Conservation (phyloP, 2,113 vertebrate species). For the Ceuthmochares aereus region DNA sequence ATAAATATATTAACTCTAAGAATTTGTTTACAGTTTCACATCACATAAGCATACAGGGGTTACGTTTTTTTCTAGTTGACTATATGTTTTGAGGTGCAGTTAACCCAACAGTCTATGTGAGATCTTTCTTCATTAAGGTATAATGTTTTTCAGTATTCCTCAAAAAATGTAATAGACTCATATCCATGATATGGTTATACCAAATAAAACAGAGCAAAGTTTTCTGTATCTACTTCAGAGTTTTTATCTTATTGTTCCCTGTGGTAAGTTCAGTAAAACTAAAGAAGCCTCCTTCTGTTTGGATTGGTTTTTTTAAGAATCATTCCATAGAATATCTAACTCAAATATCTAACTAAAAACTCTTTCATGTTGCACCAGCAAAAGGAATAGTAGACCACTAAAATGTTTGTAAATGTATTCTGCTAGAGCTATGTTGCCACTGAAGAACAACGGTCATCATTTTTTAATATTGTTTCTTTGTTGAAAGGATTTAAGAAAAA, state of each 20-base stretch:
- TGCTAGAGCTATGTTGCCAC: not conserved
- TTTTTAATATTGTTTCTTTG: not conserved
- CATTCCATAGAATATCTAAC: not conserved
- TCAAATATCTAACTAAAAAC: not conserved
- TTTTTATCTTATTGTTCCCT: not conserved
- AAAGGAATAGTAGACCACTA: slow-evolving; percentile 3
- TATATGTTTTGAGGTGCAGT: not conserved
- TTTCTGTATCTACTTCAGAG: slow-evolving; percentile 3
- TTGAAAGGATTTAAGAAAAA: not conserved
- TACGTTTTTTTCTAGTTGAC: not conserved
- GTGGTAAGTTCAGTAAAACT: slow-evolving; percentile 42
- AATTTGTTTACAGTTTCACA: not conserved
- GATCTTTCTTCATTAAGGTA: not conserved
- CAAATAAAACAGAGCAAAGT: not conserved
- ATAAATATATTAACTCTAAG: not conserved
- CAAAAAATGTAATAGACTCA: not conserved
- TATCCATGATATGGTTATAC: not conserved
- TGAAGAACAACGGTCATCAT: not conserved
- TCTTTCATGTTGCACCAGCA: not conserved
- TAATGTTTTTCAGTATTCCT: not conserved
- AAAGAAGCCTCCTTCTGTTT: not conserved
- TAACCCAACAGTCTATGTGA: not conserved
- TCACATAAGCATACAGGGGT: rapidly evolving
- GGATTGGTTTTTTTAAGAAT: not conserved
- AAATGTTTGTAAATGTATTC: slow-evolving; percentile 20